phyloP scores from a whole-genome alignment of 2,797 vertebrate species.

The Enteromius unitaeniatus region DNA sequence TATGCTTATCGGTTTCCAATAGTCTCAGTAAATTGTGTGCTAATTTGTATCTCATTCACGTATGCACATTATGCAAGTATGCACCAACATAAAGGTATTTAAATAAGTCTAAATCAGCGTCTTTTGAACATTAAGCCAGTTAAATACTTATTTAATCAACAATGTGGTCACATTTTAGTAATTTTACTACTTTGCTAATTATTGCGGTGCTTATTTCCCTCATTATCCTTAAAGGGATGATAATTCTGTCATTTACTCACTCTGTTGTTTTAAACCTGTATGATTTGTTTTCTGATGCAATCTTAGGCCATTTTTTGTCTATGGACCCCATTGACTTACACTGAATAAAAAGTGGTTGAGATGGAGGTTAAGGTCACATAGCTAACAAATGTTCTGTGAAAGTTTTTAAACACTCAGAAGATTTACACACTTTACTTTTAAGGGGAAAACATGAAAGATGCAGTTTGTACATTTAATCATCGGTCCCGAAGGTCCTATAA shows the following conservation, averaged over 20 bases:
- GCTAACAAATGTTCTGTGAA: background rate
- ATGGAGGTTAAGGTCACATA: slow-evolving; percentile 1
- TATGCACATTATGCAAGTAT: background rate
- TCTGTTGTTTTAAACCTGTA: background rate
- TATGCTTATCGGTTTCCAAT: background rate
- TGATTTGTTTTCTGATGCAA: background rate
- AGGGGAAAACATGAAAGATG: background rate
- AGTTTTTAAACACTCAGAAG: background rate
- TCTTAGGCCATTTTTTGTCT: background rate
- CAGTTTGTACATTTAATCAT: slow-evolving; percentile 11
- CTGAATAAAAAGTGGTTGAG: background rate
- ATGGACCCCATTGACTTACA: background rate
- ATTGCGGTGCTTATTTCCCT: slow-evolving; percentile 10
- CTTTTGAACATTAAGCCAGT: background rate
- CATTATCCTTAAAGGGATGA: background rate
- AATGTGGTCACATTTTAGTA: background rate
- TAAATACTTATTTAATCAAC: background rate
- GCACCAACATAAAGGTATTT: background rate
- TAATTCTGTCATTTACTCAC: background rate
- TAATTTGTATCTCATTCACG: slow-evolving; percentile 10
- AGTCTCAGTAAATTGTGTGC: slow-evolving; percentile 3
- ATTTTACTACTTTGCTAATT: background rate
- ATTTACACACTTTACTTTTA: slow-evolving; percentile 17
- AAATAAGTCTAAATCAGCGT: background rate
- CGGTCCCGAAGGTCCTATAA: background rate